Percentiles rank a stretch among this genome's conserved stretches.
Conservation (phyloP, 2,113 vertebrate genomes). For the Xiphophorus maculatus region DNA sequence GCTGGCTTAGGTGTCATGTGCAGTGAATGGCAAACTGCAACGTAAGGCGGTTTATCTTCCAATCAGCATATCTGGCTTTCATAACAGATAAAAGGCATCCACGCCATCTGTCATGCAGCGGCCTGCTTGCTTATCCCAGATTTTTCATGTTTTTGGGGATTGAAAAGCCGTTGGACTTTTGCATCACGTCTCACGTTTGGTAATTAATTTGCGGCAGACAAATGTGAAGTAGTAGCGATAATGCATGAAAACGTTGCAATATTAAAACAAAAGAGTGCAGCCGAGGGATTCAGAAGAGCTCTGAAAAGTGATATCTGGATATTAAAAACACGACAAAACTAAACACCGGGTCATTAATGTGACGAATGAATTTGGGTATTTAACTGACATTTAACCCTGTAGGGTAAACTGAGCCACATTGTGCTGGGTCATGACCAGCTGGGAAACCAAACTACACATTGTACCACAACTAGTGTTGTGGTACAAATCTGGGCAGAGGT, state of each 20-base stretch:
- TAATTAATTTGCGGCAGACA: background rate
- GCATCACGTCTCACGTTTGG: background rate
- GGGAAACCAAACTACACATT: slow-evolving; percentile 15
- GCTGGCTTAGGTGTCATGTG: slow-evolving; percentile 36
- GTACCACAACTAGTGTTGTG: background rate
- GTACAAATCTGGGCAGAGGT: background rate
- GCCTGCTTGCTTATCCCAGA: slow-evolving; percentile 19
- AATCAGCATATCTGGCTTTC: slow-evolving; percentile 41
- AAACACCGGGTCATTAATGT: too few relatives aligned
- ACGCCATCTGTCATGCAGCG: slow-evolving; percentile 28
- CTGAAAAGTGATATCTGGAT: too few relatives aligned
- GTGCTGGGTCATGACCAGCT: background rate
- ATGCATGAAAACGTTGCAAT: background rate
- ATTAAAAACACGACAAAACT: too few relatives aligned
- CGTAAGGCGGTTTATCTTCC: slow-evolving; percentile 40
- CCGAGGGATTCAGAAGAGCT: too few relatives aligned
- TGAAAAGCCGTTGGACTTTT: background rate
- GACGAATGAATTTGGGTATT: slow-evolving; percentile 25
- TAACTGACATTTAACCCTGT: slow-evolving; percentile 37
- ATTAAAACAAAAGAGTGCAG: slow-evolving; percentile 3
- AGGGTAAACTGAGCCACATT: slow-evolving; percentile 18
- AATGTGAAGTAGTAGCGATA: background rate
- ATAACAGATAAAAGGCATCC: slow-evolving; percentile 24
- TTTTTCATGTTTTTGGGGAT: slow-evolving; percentile 8
- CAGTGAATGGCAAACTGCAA: slow-evolving; percentile 39